Evolutionary conservation across 1,140 invertebrate genomes (phyloP), one percentile per base, ranked within the genome.

Genomic region (Macrocentrus cingulum): DNA sequence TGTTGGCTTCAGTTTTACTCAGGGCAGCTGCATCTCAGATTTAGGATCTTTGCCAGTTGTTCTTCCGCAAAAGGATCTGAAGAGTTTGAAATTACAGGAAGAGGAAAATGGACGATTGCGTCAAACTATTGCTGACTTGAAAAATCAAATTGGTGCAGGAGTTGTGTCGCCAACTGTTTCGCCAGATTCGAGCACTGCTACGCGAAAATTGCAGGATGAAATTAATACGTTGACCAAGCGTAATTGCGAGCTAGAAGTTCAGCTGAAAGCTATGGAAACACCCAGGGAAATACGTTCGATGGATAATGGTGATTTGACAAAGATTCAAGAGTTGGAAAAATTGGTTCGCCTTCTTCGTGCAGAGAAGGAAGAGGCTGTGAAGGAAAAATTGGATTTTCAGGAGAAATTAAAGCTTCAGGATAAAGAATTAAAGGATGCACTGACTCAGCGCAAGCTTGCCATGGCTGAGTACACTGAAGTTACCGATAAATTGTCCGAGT

Each of bases 401-500:
- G 93, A 95, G 67, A 92, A 94, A 69, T 74, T 94, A 9, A 89
- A 90, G 69, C 80, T 89, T 39, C 91, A 98, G 79, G 91, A 95
- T 44, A 91, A 95, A 70, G 96, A 98, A 75, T 77, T 98, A n/a
- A 94, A 94, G 74, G 95, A 98, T 77, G 94, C 94, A 0, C 75
- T 97, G 48, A 86, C 88, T 9, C 95, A 98, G 77, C 86, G 92
- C 59, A 98, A 98, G 80, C 80, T 97, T 25, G 94, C 95, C 0
- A 95, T 98, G 91, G 86, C 92, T 61, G 95, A 98, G 75, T 97
- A 97, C 74, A 93, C 92, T 7, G 94, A 98, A 75, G 91, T 97
- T 1, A 92, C 92, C 3, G 94, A 97, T 70, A 91, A 93, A 70
- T 78, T 97, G 50, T 88, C 90, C 0, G 94, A 97, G 64, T 76